phyloP scores from a whole-genome alignment of 2,113 vertebrate genomes.

The Seriola dumerili region DNA sequence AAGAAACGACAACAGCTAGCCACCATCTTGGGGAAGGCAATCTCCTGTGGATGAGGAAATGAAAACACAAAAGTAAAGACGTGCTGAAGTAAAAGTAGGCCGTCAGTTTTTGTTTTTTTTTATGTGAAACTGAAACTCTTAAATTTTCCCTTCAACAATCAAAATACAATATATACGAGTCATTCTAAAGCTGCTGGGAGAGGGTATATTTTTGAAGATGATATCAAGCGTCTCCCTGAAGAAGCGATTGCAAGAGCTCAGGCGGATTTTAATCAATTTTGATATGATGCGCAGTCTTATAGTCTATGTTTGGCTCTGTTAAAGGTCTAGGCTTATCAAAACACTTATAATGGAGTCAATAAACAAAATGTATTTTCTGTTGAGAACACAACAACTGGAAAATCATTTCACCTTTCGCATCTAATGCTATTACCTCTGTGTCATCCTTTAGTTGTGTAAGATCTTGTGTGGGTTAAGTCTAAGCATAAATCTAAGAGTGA shows the following conservation, averaged over 20 bases:
- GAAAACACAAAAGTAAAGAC: conserved; percentile 16
- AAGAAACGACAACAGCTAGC: conserved; percentile 98
- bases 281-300: conserved; percentile 13
- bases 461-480: neutral
- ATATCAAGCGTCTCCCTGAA: neutral
- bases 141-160: neutral
- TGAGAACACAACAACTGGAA: conserved; percentile 21
- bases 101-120: neutral
- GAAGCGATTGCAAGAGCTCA: neutral
- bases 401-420: conserved; percentile 24
- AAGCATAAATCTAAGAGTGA: conserved; percentile 15
- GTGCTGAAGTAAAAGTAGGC: neutral
- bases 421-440: neutral
- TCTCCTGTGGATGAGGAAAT: conserved; percentile 83
- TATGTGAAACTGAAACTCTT: neutral
- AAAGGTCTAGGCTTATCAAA: conserved; percentile 19
- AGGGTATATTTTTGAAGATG: conserved; percentile 6
- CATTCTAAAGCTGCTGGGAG: neutral
- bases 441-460: conserved; percentile 19
- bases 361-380: conserved; percentile 27
- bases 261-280: neutral
- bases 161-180: neutral
- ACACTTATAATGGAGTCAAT: conserved; percentile 8
- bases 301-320: neutral
- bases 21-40: conserved; percentile 97